Conservation (phyloP, 1,140 invertebrate genomes). For the Protaetia brevitarsis region DNA sequence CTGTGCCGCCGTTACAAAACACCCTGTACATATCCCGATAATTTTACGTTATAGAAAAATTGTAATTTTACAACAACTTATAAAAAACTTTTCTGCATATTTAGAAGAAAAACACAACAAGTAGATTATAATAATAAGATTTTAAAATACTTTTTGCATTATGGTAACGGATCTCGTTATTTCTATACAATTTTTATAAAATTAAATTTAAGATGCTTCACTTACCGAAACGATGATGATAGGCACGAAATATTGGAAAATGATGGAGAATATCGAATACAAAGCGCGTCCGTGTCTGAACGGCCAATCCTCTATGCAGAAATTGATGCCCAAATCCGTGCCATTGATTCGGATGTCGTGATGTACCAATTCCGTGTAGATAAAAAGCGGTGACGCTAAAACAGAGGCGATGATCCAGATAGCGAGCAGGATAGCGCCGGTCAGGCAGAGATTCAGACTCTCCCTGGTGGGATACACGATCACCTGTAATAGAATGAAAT, state of each 20-base stretch:
- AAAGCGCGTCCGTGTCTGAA: constrained; percentile 67
- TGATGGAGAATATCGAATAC: constrained; percentile 78
- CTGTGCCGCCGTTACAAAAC: no score
- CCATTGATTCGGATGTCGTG: constrained; percentile 49
- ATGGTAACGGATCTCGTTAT: no score
- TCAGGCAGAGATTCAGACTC: constrained; percentile 69
- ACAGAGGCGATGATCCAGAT: constrained; percentile 77
- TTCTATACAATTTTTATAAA: not conserved
- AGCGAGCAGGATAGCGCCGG: constrained; percentile 63
- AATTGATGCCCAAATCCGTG: constrained; percentile 53
- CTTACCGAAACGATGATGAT: constrained; percentile 72
- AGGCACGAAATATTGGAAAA: constrained; percentile 80
- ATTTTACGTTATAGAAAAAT: no score
- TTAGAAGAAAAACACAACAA: no score
- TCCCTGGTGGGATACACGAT: constrained; percentile 82
- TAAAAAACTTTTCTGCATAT: no score
- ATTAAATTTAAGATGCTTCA: not conserved
- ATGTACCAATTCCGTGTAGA: constrained; percentile 66
- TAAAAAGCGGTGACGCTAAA: constrained; percentile 74
- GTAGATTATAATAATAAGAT: no score
- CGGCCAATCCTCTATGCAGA: constrained; percentile 77
- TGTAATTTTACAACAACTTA: no score
- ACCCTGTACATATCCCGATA: no score
- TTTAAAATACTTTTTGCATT: no score
- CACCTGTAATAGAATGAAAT: constrained; percentile 57